phyloP scores from a whole-genome alignment of 2,113 vertebrate species.

The Bambusicola thoracicus region DNA sequence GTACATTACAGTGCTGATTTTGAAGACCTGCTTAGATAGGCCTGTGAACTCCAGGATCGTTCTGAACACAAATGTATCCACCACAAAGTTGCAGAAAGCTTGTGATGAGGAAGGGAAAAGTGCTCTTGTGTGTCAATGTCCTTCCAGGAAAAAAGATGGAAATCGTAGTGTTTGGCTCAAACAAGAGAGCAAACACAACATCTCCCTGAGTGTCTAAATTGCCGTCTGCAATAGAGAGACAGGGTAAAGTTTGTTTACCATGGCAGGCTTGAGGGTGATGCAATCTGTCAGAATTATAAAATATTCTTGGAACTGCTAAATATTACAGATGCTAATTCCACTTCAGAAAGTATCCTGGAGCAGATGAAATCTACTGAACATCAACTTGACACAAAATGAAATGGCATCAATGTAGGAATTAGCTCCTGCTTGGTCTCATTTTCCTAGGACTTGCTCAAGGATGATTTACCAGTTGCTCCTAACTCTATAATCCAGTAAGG shows the following conservation, averaged over 20 bases:
- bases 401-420: neutral
- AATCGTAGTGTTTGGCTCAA: neutral
- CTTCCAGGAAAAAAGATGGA: neutral
- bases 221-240: conserved; percentile 4
- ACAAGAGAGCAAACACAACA: neutral
- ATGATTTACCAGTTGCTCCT: neutral
- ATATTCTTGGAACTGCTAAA: conserved; percentile 17
- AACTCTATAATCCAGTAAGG: neutral
- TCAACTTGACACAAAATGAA: neutral
- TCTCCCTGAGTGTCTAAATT: neutral
- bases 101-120: neutral
- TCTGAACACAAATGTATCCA: neutral
- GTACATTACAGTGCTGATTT: accelerated
- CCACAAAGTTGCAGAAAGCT: neutral
- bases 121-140: neutral
- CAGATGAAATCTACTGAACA: neutral
- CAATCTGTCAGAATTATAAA: conserved; percentile 34
- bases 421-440: neutral
- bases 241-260: neutral
- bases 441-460: neutral
- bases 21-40: neutral
- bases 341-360: neutral
- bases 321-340: neutral
- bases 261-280: conserved; percentile 28
- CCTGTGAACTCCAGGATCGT: neutral